These are phyloP conservation scores for Plutomurus gul DNA, from an alignment of 1,140 invertebrate species.

Conservation along the genomic window DNA sequence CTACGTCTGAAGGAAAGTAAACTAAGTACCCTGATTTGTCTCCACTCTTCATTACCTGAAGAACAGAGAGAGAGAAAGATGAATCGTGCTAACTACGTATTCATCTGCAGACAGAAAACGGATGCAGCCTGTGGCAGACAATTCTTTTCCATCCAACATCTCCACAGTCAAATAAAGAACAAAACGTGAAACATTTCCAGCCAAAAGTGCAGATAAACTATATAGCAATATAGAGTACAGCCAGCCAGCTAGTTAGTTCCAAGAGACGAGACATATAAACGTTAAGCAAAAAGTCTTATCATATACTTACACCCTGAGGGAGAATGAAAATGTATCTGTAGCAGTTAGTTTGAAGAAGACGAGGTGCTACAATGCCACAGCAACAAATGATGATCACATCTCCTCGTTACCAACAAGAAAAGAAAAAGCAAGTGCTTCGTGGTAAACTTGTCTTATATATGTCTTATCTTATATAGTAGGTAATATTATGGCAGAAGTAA, in stretches of 20 bases:
- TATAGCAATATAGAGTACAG: no score
- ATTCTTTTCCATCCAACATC: neutral
- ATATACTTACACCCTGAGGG: neutral
- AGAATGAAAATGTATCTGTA: neutral
- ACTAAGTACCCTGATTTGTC: conserved; percentile 2
- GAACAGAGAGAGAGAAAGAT: conserved; percentile 6
- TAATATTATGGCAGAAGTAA: no score
- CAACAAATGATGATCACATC: conserved; percentile 17
- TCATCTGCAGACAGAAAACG: neutral
- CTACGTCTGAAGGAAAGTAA: neutral
- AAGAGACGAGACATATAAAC: neutral
- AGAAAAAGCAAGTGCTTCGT: no score
- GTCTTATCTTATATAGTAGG: no score
- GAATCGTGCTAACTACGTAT: conserved; percentile 17
- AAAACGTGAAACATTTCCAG: neutral
- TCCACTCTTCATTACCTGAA: neutral
- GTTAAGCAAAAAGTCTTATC: no score
- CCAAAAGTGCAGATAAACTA: neutral
- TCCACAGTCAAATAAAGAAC: neutral
- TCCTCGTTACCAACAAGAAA: neutral
- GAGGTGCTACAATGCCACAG: neutral
- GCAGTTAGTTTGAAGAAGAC: neutral
- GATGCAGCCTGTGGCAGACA: neutral
- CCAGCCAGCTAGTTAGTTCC: neutral
- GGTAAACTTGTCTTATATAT: no score